Evolutionary conservation across 2,888 invertebrate species (phyloP).

Genomic region (Xestobium rufovillosum): DNA sequence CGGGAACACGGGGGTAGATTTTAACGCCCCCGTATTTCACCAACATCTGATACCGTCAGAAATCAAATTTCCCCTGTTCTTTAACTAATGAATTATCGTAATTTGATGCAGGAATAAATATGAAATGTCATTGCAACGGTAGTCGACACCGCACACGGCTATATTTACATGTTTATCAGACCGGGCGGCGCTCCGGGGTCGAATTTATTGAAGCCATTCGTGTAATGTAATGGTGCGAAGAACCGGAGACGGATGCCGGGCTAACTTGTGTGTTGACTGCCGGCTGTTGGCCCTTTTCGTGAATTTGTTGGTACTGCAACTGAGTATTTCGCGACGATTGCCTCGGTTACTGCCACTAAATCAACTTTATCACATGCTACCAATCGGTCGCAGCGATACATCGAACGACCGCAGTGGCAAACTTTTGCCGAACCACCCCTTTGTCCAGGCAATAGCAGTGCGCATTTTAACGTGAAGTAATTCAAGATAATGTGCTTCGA

Average conservation of each 20-base stretch:
- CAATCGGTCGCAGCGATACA: too few species aligned
- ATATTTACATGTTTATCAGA: conserved; percentile 35
- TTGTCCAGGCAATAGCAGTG: too few species aligned
- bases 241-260: conserved; percentile 33
- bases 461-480: too few species aligned
- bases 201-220: conserved; percentile 32
- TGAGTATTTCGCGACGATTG: conserved; percentile 2
- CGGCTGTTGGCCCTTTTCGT: conserved; percentile 13
- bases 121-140: conserved; percentile 32
- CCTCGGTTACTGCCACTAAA: conserved; percentile 3
- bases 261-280: conserved; percentile 33
- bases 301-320: conserved; percentile 3
- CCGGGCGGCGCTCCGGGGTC: conserved; percentile 27
- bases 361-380: not conserved
- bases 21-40: conserved; percentile 28
- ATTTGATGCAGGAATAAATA: conserved; percentile 39
- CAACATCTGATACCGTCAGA: conserved; percentile 32
- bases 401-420: too few species aligned
- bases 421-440: too few species aligned
- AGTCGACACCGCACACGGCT: conserved; percentile 11
- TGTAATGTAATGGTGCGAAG: conserved; percentile 32
- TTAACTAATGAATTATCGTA: conserved; percentile 39
- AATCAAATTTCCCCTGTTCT: conserved; percentile 33
- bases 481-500: too few species aligned
- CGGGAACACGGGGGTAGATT: too few species aligned